Conservation (phyloP, 2,888 invertebrate species). For the Eudasyphora cyanicolor region DNA sequence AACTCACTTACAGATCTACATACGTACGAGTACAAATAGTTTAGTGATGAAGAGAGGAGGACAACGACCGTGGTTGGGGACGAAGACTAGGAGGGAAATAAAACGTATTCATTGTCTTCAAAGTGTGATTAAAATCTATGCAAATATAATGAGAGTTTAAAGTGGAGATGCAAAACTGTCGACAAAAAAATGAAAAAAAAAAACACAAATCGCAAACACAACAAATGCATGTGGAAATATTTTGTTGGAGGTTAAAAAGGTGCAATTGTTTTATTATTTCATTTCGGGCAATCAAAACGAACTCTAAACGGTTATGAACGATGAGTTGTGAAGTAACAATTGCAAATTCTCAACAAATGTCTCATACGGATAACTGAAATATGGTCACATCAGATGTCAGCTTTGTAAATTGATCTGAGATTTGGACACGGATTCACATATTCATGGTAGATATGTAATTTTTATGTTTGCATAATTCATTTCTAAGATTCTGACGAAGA, state of each 20-base stretch:
- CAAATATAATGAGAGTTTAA: slow-evolving; percentile 60
- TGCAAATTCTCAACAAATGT: background rate
- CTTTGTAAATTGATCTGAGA: background rate
- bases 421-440: background rate
- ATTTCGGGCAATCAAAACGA: slow-evolving; percentile 7
- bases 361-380: background rate
- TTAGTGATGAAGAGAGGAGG: background rate
- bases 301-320: background rate
- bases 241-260: slow-evolving; percentile 63
- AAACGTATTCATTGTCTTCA: slow-evolving; percentile 60
- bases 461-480: too few relatives aligned
- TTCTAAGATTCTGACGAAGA: too few relatives aligned
- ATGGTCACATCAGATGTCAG: slow-evolving; percentile 1
- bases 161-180: slow-evolving; percentile 50
- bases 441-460: too few relatives aligned
- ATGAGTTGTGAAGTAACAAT: background rate
- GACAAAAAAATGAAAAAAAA: background rate
- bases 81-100: background rate
- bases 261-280: slow-evolving; percentile 56
- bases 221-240: slow-evolving; percentile 55
- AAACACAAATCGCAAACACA: background rate
- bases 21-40: background rate
- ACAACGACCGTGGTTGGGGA: background rate
- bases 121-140: slow-evolving; percentile 65
- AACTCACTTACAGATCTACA: background rate